A percentile compares a stretch with the other conserved stretches of the same genome.
Conservation (phyloP, 2,797 vertebrate genomes). For the Pogoniulus pusillus region DNA sequence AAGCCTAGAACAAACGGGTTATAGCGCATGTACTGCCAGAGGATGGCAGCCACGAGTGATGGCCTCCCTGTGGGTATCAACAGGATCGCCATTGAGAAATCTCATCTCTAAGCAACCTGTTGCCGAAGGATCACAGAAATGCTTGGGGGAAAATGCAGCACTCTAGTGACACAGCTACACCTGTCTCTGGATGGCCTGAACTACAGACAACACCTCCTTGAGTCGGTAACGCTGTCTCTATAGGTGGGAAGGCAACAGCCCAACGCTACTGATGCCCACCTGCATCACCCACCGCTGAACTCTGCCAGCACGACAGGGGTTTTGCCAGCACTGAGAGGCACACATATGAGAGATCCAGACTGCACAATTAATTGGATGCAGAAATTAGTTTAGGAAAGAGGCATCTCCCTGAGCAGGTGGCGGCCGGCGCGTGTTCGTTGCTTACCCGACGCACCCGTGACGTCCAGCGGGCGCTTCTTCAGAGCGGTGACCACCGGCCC, state of each 20-base stretch:
- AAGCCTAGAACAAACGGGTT: neutral
- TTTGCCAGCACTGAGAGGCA: neutral
- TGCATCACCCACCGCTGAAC: neutral
- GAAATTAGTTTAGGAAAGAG: neutral
- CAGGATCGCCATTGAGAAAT: neutral
- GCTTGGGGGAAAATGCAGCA: neutral
- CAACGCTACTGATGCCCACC: neutral
- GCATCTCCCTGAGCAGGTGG: rapidly evolving
- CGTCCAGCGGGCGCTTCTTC: slow-evolving; percentile 93
- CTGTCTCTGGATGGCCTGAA: neutral
- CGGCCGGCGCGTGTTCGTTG: rapidly evolving
- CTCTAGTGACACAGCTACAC: neutral
- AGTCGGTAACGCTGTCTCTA: neutral
- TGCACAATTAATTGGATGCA: neutral
- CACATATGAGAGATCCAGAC: rapidly evolving
- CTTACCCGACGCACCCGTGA: slow-evolving; percentile 81
- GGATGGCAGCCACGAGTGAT: neutral
- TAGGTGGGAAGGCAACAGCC: rapidly evolving
- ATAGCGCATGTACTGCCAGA: neutral
- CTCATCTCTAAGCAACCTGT: neutral
- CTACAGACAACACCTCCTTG: neutral
- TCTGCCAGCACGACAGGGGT: neutral
- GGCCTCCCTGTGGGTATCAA: neutral
- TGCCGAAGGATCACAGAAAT: neutral
- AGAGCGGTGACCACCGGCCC: slow-evolving; percentile 84